phyloP scores from a whole-genome alignment of 2,797 vertebrate genomes.

The Mus caroli region DNA sequence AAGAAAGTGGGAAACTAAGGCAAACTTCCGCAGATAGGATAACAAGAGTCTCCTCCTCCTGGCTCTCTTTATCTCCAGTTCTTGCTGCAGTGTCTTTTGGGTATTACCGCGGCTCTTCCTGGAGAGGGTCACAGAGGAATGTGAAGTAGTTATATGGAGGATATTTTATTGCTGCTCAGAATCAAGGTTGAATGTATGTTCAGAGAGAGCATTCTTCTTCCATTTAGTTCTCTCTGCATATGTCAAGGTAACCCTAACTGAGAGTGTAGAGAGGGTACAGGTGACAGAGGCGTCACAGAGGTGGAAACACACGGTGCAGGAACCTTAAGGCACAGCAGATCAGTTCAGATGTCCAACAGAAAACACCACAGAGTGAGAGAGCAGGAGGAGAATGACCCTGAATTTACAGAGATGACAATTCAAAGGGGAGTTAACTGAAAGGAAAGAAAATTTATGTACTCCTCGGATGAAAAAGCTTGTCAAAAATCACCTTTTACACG shows the following conservation, averaged over 20 bases:
- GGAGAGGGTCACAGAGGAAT: not conserved
- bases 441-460: not conserved
- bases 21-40: not conserved
- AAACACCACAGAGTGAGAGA: not conserved
- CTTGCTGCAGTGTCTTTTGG: not conserved
- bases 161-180: not conserved
- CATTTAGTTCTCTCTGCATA: not conserved
- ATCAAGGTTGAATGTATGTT: not conserved
- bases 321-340: not conserved
- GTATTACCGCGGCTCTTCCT: not conserved
- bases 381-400: not conserved
- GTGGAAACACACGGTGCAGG: not conserved
- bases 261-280: not conserved
- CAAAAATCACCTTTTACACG: not conserved
- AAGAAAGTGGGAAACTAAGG: not conserved
- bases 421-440: not conserved
- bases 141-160: not conserved
- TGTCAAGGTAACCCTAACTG: not conserved
- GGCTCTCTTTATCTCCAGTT: not conserved
- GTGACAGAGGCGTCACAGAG: not conserved
- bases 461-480: not conserved
- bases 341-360: conserved; percentile 1
- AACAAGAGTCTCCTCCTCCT: not conserved
- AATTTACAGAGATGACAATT: not conserved
- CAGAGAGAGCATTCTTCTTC: not conserved